Evolutionary conservation across 2,888 invertebrate genomes (phyloP).

Genomic region (Theodoxus fluviatilis): DNA sequence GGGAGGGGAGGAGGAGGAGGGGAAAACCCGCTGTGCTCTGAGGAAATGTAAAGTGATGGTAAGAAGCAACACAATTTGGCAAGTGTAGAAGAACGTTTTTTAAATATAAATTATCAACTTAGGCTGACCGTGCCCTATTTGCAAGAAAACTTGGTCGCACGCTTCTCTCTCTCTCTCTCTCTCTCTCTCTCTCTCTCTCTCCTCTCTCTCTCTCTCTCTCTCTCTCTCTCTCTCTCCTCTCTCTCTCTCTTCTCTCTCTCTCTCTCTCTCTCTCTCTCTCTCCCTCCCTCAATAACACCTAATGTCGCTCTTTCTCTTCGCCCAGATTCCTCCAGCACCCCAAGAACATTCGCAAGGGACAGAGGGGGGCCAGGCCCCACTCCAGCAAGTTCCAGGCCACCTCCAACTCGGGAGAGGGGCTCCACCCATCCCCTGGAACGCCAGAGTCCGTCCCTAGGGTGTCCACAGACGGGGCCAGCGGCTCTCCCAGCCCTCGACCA

Average conservation of each 20-base stretch:
- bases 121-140: no score
- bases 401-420: background rate
- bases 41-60: no score
- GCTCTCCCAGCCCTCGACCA: slow-evolving; percentile 8
- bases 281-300: background rate
- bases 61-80: background rate
- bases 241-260: no score
- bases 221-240: no score
- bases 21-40: background rate
- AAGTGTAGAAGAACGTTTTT: no score
- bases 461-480: background rate
- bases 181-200: no score
- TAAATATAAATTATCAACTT: no score
- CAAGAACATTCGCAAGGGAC: slow-evolving; percentile 88
- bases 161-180: no score
- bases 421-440: background rate
- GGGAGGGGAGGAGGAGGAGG: background rate
- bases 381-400: slow-evolving; percentile 30
- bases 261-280: no score
- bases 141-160: no score
- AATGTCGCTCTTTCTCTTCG: slow-evolving; percentile 7
- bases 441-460: background rate
- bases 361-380: slow-evolving; percentile 56
- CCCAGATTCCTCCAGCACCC: slow-evolving; percentile 89
- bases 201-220: no score